Base-by-base conservation (phyloP, 2,113 vertebrate species). In the Anseranas semipalmata region DNA sequence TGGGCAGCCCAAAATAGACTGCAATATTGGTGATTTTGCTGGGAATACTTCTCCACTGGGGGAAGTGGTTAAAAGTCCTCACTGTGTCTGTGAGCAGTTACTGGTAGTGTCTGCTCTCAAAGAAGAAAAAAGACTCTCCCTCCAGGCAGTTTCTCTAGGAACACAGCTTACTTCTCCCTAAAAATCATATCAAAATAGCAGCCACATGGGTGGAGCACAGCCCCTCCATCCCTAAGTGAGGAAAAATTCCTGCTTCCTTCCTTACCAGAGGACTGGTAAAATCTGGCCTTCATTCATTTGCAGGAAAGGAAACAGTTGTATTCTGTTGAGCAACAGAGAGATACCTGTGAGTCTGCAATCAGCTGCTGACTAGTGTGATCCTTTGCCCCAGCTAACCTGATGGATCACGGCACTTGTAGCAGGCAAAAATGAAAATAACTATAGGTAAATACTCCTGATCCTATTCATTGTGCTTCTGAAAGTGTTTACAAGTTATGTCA, bases 341-440 rank as follows among this genome's bases (percentile, higher is more conserved):
- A n/a, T n/a, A n/a, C 77, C 63, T 87, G 73, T 56, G 73, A 75
- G 48, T 2, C n/a, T 53, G 45, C 77, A 87, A 14, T 41, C 32
- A 56, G 72, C 30, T 74, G 52, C 52, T 33, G 15, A 25, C 21
- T 43, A 22, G 50, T 0, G 0, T 45, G 16, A 37, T 74, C 60
- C 41, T 81, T 90, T 66, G 45, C 62, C 48, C 41, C 46, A 80
- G 41, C 24, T 77, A 62, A 78, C 55, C 41, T 71, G 63, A 86
- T 3, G 21, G 79, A 80, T 63, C 59, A 77, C 66, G 78, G 81
- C 30, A 53, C 52, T 79, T 58, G 65, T 24, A 87, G 28, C 35
- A 79, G 60, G 32, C 66, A 92, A 90, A 93, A 96, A 75, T 71
- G 30, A 60, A 92, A 93, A 93, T 0, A 92, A 39, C 53, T 68